Percentiles rank a stretch among this genome's conserved stretches.
Conservation (phyloP, 2,113 vertebrate genomes). For the Camelus dromedarius region DNA sequence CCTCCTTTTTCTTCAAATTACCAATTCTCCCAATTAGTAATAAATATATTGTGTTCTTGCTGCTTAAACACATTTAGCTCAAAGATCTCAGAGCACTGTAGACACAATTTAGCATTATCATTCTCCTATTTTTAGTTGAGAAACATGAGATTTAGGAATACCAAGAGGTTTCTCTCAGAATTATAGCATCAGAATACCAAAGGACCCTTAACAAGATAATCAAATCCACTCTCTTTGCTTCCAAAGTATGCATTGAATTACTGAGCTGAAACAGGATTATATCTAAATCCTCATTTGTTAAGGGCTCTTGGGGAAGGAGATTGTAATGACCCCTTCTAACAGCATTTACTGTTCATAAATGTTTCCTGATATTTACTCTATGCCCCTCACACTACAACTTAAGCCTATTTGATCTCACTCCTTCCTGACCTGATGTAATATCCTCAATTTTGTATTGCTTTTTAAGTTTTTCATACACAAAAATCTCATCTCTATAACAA, state of each 20-base stretch:
- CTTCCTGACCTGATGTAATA: neutral
- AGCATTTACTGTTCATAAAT: conserved; percentile 35
- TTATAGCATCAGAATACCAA: conserved; percentile 34
- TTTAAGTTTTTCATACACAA: conserved; percentile 37
- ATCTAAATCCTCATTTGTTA: conserved; percentile 56
- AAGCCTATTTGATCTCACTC: conserved; percentile 36
- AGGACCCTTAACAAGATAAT: conserved; percentile 40
- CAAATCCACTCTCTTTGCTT: conserved; percentile 21
- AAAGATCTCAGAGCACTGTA: neutral
- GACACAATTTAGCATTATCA: neutral
- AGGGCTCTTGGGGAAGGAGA: conserved; percentile 36
- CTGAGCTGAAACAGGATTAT: conserved; percentile 40
- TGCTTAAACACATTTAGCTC: neutral
- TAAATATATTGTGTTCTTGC: neutral
- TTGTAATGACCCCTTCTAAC: conserved; percentile 12
- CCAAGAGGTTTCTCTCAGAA: conserved; percentile 1
- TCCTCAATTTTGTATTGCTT: neutral
- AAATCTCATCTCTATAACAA: neutral
- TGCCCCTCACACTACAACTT: neutral
- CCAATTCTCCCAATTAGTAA: neutral
- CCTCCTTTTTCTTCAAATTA: neutral
- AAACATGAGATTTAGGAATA: conserved; percentile 28
- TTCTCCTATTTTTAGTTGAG: conserved; percentile 13
- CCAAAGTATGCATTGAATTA: conserved; percentile 20
- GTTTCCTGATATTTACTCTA: conserved; percentile 51